Evolutionary conservation across 2,888 invertebrate genomes (phyloP).

Genomic region (Hyposoter didymator): DNA sequence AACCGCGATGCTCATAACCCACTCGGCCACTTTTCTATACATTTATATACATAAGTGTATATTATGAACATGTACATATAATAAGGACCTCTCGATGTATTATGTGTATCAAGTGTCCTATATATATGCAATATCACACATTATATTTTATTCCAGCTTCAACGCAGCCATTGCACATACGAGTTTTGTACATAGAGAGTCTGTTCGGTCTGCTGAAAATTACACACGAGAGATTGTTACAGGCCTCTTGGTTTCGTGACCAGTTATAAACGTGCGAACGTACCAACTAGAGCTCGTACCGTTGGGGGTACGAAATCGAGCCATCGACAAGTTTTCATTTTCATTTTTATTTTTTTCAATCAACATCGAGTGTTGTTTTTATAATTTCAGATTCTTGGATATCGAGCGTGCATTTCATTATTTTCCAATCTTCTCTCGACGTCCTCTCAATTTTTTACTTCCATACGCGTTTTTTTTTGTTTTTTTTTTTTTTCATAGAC

Average conservation of each 20-base stretch:
- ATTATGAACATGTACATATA: slow-evolving; percentile 12
- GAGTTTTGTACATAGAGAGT: slow-evolving; percentile 42
- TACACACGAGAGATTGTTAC: slow-evolving; percentile 54
- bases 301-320: slow-evolving; percentile 31
- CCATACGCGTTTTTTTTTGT: background rate
- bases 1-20: slow-evolving; percentile 53
- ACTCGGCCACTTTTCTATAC: slow-evolving; percentile 43
- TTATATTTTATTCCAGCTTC: slow-evolving; percentile 21
- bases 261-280: slow-evolving; percentile 67
- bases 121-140: slow-evolving; percentile 11
- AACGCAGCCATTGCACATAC: slow-evolving; percentile 14
- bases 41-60: slow-evolving; percentile 6
- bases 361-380: background rate
- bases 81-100: slow-evolving; percentile 25
- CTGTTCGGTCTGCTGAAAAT: slow-evolving; percentile 47
- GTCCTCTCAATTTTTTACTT: background rate
- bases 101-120: slow-evolving; percentile 27
- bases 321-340: background rate
- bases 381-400: background rate
- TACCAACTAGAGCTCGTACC: slow-evolving; percentile 54
- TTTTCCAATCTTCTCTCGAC: background rate
- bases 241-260: slow-evolving; percentile 57
- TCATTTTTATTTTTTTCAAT: background rate
- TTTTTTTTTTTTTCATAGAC: background rate
- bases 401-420: background rate